phyloP scores from a whole-genome alignment of 1,140 invertebrate genomes.

The Dendroctonus valens region DNA sequence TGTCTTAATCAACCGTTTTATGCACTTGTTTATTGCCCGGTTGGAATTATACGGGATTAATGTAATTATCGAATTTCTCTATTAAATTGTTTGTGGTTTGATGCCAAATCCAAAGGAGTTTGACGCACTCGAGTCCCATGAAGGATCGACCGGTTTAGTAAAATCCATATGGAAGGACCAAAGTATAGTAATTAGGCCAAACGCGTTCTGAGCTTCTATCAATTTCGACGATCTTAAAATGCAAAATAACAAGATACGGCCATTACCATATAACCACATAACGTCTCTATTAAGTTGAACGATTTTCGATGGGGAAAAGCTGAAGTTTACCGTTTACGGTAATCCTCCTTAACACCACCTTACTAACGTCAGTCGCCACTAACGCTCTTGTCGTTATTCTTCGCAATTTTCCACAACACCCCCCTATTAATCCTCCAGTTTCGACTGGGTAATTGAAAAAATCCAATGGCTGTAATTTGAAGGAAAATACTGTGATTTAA shows the following conservation, averaged over 20 bases:
- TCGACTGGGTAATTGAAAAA: conserved; percentile 9
- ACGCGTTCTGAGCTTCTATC: conserved; percentile 15
- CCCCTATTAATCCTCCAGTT: conserved; percentile 3
- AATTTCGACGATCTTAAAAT: conserved; percentile 25
- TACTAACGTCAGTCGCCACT: background rate
- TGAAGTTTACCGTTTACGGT: background rate
- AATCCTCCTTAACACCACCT: background rate
- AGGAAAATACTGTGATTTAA: conserved; percentile 3
- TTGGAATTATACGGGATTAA: too few species aligned
- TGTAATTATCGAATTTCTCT: too few species aligned
- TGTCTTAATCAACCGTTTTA: conserved; percentile 14
- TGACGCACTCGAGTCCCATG: too few species aligned
- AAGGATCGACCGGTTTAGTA: conserved; percentile 8
- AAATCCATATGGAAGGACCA: conserved; percentile 8
- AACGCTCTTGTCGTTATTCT: background rate
- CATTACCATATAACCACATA: conserved; percentile 17
- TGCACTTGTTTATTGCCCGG: background rate
- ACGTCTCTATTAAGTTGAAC: conserved; percentile 14
- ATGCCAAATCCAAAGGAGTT: too few species aligned
- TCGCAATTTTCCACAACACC: background rate
- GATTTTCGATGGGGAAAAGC: background rate
- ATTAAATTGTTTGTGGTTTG: too few species aligned
- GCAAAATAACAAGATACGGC: conserved; percentile 23
- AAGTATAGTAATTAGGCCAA: conserved; percentile 18
- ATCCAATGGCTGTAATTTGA: conserved; percentile 2